Evolutionary conservation across 2,113 vertebrate genomes (phyloP).

Genomic region (Channa argus): DNA sequence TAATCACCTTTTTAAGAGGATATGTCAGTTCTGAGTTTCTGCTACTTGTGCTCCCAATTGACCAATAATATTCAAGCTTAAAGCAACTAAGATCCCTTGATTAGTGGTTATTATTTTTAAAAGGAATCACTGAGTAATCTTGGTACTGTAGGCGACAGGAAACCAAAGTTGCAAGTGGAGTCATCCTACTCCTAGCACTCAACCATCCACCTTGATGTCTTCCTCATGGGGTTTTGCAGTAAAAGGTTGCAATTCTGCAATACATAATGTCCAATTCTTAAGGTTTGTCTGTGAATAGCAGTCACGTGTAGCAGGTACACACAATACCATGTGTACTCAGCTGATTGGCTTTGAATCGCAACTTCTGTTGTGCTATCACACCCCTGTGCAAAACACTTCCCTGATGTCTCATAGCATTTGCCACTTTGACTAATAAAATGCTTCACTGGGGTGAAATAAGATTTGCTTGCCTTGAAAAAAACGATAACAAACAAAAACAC

Average conservation of each 20-base stretch:
- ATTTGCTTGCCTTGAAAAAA: constrained; percentile 28
- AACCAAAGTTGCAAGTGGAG: not conserved
- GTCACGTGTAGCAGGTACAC: not conserved
- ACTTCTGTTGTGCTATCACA: constrained; percentile 14
- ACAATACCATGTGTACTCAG: not conserved
- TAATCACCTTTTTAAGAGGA: too few species aligned
- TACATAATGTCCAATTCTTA: constrained; percentile 6
- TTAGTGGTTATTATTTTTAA: not conserved
- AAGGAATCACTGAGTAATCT: constrained; percentile 4
- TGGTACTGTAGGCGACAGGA: not conserved
- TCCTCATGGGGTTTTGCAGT: constrained; percentile 2
- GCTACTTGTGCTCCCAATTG: not conserved
- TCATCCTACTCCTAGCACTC: constrained; percentile 14
- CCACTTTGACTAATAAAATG: constrained; percentile 48
- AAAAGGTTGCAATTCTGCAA: constrained; percentile 35
- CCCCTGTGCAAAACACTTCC: not conserved
- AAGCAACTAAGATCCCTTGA: not conserved
- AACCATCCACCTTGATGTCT: constrained; percentile 12
- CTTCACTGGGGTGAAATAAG: constrained; percentile 23
- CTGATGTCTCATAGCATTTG: constrained; percentile 31
- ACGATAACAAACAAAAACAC: constrained; percentile 33
- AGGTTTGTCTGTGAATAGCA: constrained; percentile 3
- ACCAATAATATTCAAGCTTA: not conserved
- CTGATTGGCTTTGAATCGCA: constrained; percentile 19
- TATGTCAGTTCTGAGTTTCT: not conserved